Evolutionary conservation across 2,113 vertebrate genomes (phyloP), one percentile per base, ranked within the genome.

Genomic region (Dicrurus megarhynchus): DNA sequence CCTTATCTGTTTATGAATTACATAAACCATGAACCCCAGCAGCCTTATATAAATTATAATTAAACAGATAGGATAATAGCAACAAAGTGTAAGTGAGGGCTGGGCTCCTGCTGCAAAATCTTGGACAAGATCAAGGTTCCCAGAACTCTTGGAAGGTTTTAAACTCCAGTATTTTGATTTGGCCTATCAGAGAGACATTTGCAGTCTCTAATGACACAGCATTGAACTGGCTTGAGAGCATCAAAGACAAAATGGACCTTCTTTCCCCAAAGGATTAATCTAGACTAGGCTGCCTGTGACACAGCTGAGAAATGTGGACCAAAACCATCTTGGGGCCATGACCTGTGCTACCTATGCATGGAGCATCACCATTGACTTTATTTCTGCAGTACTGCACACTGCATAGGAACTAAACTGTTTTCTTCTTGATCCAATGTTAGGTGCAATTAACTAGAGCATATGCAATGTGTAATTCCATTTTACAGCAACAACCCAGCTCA

Each of bases 401-500:
- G 18, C 11, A 0, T 56, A 63, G 22, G 17, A 84, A 60, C 75
- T 37, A 24, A 86, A 83, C 21, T 2, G 2, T 78, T 70, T 42
- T 75, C 70, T 93, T 63, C 55, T 68, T 46, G 37, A n/a, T 77
- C 47, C 53, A 20, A 0, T 41, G 26, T 60, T 78, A n/a, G n/a
- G 10, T 39, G 65, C 49, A 39, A 18, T 73, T 65, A 81, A 71
- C 90, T 70, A 64, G 61, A 97, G 63, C 59, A 15, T 14, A 1
- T 28, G 21, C 87, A 35, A 73, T 83, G 6, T 84, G 6, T 55
- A 83, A 88, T 85, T 90, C 71, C 83, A 75, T 91, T 97, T 78
- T 91, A 77, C 98, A 99, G 99, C 92, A 99, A 99, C 98, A 99
- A 99, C 98, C 99, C 99, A 10, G 99, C 99, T 56, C 99, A 99